Evolutionary conservation across 2,888 invertebrate genomes (phyloP).

Genomic region (Pardosa pseudoannulata): DNA sequence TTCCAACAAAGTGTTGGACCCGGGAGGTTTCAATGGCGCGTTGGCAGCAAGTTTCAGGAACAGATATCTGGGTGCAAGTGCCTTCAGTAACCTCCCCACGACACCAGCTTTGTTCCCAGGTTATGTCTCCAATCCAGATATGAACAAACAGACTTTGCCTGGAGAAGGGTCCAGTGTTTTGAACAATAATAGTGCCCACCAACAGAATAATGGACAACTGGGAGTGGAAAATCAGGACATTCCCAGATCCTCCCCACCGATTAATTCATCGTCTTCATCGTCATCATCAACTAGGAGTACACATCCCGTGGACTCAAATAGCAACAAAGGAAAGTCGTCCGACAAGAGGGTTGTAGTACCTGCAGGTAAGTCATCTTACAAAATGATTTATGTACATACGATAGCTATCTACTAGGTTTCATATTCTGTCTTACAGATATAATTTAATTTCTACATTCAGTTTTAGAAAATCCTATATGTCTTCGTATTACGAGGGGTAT

Average conservation of each 20-base stretch:
- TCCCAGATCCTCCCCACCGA: constrained; percentile 14
- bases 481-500: too few species aligned
- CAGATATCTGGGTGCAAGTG: constrained; percentile 71
- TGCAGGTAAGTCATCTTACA: constrained; percentile 63
- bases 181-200: constrained; percentile 1
- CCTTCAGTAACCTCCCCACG: constrained; percentile 69
- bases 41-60: constrained; percentile 45
- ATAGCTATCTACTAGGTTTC: too few species aligned
- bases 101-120: constrained; percentile 48
- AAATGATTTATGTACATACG: too few species aligned
- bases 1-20: constrained; percentile 31
- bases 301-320: constrained; percentile 20
- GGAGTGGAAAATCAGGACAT: neutral
- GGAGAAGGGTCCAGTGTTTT: constrained; percentile 12
- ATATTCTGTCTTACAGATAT: too few species aligned
- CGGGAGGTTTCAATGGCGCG: constrained; percentile 36
- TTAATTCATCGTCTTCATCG: constrained; percentile 38
- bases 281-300: constrained; percentile 45
- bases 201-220: neutral
- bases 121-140: constrained; percentile 4
- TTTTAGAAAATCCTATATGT: too few species aligned
- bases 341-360: constrained; percentile 68
- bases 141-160: neutral
- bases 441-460: too few species aligned
- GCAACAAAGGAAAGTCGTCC: constrained; percentile 25